Percentiles rank a stretch among this genome's conserved stretches.
phyloP scores from a whole-genome alignment of 2,113 vertebrate species.

The Circaetus cinerascens region DNA sequence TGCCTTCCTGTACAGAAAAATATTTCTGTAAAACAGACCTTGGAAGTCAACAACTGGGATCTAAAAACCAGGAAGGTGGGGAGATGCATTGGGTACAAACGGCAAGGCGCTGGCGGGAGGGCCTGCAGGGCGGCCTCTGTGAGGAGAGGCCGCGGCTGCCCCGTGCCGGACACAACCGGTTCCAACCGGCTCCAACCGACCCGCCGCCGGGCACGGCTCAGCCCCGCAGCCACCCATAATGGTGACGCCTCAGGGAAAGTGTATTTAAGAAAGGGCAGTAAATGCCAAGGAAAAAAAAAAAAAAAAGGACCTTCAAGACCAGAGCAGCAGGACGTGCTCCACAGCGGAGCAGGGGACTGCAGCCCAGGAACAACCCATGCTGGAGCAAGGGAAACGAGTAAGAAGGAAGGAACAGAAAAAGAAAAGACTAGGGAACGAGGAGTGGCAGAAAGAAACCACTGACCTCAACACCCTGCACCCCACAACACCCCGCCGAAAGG shows the following conservation, averaged over 20 bases:
- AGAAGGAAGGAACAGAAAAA: background rate
- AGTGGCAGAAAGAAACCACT: background rate
- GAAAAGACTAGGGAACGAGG: background rate
- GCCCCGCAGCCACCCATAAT: background rate
- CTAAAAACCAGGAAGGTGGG: background rate
- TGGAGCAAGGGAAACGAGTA: background rate
- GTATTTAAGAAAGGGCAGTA: background rate
- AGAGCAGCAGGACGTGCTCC: background rate
- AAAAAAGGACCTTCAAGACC: background rate
- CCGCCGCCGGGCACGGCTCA: background rate
- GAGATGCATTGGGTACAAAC: background rate
- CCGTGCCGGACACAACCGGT: accelerated
- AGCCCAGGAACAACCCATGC: background rate
- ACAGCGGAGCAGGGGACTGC: background rate
- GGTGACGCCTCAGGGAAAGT: background rate
- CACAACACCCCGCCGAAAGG: too few relatives aligned
- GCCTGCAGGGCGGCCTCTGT: background rate
- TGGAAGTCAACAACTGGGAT: background rate
- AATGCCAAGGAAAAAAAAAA: background rate
- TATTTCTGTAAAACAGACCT: background rate
- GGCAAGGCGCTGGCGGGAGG: background rate
- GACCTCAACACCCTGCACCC: accelerated
- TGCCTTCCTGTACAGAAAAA: background rate
- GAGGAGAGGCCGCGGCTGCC: background rate
- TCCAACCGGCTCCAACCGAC: accelerated